phyloP scores from a whole-genome alignment of 2,888 invertebrate species.

The Adela reaumurella region DNA sequence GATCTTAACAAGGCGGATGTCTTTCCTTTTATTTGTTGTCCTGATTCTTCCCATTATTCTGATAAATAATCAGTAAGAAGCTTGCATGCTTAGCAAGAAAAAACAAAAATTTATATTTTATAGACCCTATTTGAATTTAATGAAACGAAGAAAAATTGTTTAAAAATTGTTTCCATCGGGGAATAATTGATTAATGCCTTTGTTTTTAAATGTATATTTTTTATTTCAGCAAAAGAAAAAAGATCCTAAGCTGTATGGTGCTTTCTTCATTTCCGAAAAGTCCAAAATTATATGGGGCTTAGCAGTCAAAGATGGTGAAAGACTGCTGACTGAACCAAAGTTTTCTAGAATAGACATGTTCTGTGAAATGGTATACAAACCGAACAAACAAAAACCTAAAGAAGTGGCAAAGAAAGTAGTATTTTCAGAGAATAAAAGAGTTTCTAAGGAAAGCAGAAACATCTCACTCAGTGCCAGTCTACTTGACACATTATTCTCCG shows the following conservation, averaged over 20 bases:
- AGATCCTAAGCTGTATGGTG: slow-evolving; percentile 47
- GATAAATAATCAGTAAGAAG: too few relatives aligned
- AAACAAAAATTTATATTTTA: slow-evolving; percentile 3
- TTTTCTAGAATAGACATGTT: slow-evolving; percentile 56
- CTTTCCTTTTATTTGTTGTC: too few relatives aligned
- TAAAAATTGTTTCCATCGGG: slow-evolving; percentile 1
- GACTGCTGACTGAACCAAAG: slow-evolving; percentile 52
- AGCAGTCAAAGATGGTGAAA: slow-evolving; percentile 75
- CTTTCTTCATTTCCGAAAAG: slow-evolving; percentile 51
- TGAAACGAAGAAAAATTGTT: slow-evolving; percentile 1
- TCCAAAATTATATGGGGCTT: slow-evolving; percentile 62
- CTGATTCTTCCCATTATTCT: too few relatives aligned
- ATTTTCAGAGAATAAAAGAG: slow-evolving; percentile 28
- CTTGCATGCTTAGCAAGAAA: too few relatives aligned
- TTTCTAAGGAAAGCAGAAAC: slow-evolving; percentile 23
- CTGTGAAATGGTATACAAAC: slow-evolving; percentile 25
- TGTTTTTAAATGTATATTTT: slow-evolving; percentile 3
- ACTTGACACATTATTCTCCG: slow-evolving; percentile 44
- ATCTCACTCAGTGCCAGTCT: slow-evolving; percentile 46
- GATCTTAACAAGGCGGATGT: too few relatives aligned
- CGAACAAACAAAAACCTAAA: slow-evolving; percentile 18
- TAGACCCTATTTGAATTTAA: slow-evolving; percentile 1
- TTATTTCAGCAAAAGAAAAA: slow-evolving; percentile 49
- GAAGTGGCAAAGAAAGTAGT: slow-evolving; percentile 20
- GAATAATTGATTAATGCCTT: not conserved